Evolutionary conservation across 2,113 vertebrate species (phyloP), one percentile per base, ranked within the genome.

Genomic region (Eupsittula cactorum): DNA sequence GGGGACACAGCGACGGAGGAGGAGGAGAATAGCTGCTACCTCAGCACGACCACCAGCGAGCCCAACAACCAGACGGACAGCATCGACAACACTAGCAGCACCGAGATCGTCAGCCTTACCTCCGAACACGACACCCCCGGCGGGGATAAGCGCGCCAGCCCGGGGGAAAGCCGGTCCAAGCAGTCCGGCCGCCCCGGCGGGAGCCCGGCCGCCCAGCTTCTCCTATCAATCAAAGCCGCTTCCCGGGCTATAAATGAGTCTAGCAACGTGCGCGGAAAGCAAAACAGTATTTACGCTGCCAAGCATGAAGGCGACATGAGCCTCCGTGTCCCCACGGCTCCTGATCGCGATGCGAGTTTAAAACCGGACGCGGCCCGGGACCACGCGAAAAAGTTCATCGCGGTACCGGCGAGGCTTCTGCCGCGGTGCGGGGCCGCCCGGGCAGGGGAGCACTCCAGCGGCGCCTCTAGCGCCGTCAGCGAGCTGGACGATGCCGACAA

Each of bases 401-500:
- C 98, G 11, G 97, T 98, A 49, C 99, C 99, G 2, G 98, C 98
- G 33, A 98, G 98, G 84, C 85, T 99, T 76, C 99, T 99, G 83
- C 98, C 98, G 68, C 98, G 98, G 63, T 98, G 97, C 65, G 99
- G 98, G 82, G 82, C 98, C 94, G 81, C 14, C 68, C 44, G 94
- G 77, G 96, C 98, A 14, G 98, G 97, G 12, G 99, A 98, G 52
- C 98, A 98, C 67, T 99, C 99, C 42, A 99, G 99, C 82, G 98
- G 99, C 6, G 98, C 98, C 50, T 99, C 99, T 97, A 99, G 99
- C 55, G 99, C 98, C 18, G 98, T 99, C 82, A 99, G 99, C 71
- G 99, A 99, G 91, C 97, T 99, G 91, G 99, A 99, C 81, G 99
- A 99, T 64, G 99, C 99, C 1, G 99, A 99, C 97, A 99, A 99